Conservation (phyloP, 2,113 vertebrate species). For the Sorex fumeus region DNA sequence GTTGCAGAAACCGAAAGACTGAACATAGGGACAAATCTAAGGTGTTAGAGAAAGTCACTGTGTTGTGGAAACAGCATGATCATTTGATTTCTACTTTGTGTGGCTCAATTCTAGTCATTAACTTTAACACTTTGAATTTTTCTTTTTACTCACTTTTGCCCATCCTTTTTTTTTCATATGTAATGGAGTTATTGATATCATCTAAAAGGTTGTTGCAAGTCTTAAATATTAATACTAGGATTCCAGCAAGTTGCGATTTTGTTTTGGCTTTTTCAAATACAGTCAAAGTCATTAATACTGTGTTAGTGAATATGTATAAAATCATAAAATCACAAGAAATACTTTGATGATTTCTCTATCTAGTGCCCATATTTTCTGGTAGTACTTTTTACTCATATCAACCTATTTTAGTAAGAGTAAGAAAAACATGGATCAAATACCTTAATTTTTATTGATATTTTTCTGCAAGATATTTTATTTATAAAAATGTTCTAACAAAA, state of each 20-base stretch:
- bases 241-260: not conserved
- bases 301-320: not conserved
- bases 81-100: not conserved
- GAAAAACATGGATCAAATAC: not conserved
- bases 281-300: not conserved
- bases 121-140: not conserved
- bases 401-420: not conserved
- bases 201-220: not conserved
- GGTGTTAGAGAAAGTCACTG: not conserved
- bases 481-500: constrained; percentile 28
- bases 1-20: not conserved
- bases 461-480: not conserved
- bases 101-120: constrained; percentile 18
- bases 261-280: not conserved
- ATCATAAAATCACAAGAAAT: not conserved
- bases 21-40: not conserved
- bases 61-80: not conserved
- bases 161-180: not conserved
- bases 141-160: not conserved
- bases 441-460: not conserved
- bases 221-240: not conserved
- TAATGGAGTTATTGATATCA: not conserved
- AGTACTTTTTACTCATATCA: not conserved
- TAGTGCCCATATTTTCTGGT: not conserved
- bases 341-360: not conserved